Conservation (phyloP, 2,888 invertebrate genomes). For the Zaprionus lineosus region DNA sequence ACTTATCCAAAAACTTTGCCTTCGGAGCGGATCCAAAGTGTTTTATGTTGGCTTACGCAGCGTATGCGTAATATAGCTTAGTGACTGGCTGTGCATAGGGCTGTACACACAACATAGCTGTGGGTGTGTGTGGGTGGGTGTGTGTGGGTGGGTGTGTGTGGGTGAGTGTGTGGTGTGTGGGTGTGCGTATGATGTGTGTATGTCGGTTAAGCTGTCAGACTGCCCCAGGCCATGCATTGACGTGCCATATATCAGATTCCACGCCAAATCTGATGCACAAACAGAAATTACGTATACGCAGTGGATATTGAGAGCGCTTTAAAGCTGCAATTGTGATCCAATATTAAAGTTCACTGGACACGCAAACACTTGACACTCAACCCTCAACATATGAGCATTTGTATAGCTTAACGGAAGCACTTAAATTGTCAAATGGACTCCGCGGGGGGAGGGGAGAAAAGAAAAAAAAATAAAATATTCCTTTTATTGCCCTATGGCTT, state of each 20-base stretch:
- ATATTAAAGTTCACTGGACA: too few species aligned
- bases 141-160: not conserved
- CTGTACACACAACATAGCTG: too few species aligned
- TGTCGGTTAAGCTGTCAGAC: too few species aligned
- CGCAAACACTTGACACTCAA: too few species aligned
- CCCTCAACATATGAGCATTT: too few species aligned
- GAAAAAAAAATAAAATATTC: not conserved
- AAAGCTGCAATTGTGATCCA: too few species aligned
- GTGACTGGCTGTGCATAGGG: constrained; percentile 7
- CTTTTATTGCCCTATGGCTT: not conserved
- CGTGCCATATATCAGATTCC: constrained; percentile 31
- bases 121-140: not conserved
- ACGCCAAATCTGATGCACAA: constrained; percentile 18
- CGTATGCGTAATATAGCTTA: constrained; percentile 51
- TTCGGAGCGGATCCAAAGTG: constrained; percentile 22
- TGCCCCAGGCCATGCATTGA: constrained; percentile 8
- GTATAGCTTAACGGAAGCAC: too few species aligned
- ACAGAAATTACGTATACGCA: constrained; percentile 48
- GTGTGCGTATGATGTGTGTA: too few species aligned
- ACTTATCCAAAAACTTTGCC: constrained; percentile 11
- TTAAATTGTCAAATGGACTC: too few species aligned
- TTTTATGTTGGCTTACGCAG: constrained; percentile 12
- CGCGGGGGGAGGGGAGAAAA: too few species aligned
- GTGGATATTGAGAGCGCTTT: too few species aligned
- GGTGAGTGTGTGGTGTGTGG: not conserved